phyloP scores from a whole-genome alignment of 2,113 vertebrate species.

The Gymnorhina tibicen region DNA sequence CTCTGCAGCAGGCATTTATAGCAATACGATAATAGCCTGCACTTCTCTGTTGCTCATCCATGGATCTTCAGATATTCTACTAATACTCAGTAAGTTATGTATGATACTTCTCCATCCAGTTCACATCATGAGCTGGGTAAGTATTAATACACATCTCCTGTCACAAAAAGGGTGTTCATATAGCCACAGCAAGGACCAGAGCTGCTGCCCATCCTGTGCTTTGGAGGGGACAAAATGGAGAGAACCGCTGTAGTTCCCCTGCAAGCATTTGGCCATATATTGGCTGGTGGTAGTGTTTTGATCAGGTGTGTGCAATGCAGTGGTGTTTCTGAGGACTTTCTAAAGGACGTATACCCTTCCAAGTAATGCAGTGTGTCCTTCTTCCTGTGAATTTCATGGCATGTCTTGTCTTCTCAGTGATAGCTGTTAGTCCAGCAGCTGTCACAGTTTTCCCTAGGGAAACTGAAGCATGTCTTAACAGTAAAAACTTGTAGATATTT shows the following conservation, averaged over 20 bases:
- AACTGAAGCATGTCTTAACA: background rate
- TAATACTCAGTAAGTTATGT: background rate
- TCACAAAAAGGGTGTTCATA: background rate
- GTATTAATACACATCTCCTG: background rate
- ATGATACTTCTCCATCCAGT: background rate
- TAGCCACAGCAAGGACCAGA: background rate
- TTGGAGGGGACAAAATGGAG: background rate
- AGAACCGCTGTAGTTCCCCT: background rate
- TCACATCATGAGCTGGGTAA: background rate
- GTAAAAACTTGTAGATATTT: background rate
- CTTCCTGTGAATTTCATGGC: background rate
- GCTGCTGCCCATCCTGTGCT: background rate
- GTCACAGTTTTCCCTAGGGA: background rate
- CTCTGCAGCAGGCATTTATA: background rate
- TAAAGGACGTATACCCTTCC: background rate
- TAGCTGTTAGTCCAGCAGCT: background rate
- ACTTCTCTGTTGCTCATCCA: background rate
- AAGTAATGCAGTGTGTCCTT: background rate
- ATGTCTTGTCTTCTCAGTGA: background rate
- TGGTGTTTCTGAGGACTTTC: background rate
- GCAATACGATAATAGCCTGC: background rate
- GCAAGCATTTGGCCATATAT: rapidly evolving
- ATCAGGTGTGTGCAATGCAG: background rate
- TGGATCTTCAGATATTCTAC: background rate
- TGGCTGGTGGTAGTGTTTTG: background rate